Percentiles rank a stretch among this genome's conserved stretches.
Conservation (phyloP, 1,140 invertebrate species). For the Drosophila nasuta region DNA sequence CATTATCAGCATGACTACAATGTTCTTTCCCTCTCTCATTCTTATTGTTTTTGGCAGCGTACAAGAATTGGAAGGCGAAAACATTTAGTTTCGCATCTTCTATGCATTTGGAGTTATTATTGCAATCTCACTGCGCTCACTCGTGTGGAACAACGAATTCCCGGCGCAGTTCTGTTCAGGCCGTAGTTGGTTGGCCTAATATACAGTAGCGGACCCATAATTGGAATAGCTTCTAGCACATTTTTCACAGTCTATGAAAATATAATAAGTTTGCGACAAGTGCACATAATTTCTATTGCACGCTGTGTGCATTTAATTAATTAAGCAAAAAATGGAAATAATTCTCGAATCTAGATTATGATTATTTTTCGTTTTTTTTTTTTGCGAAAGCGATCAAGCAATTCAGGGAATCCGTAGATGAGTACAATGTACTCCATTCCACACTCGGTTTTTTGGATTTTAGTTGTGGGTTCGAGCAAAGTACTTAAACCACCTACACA, state of each 20-base stretch:
- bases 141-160: constrained; percentile 64
- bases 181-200: constrained; percentile 5
- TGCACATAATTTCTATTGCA: constrained; percentile 50
- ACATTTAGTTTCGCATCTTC: constrained; percentile 76
- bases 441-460: neutral
- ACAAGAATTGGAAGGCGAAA: constrained; percentile 47
- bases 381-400: constrained; percentile 13
- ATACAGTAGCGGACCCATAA: constrained; percentile 18
- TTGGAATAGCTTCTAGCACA: constrained; percentile 56
- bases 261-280: constrained; percentile 84
- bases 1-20: neutral
- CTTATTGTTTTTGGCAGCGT: constrained; percentile 68
- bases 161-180: constrained; percentile 24
- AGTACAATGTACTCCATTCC: constrained; percentile 30
- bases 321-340: constrained; percentile 38
- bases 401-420: constrained; percentile 7
- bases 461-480: constrained; percentile 15
- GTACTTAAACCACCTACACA: constrained; percentile 50
- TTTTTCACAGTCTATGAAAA: constrained; percentile 84
- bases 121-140: constrained; percentile 74
- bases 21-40: neutral
- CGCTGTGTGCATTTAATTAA: constrained; percentile 42
- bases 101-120: constrained; percentile 82
- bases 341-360: constrained; percentile 4
- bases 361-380: neutral